These are phyloP conservation scores for Rhagonycha lutea DNA, from an alignment of 2,888 invertebrate genomes.

Conservation along the genomic window DNA sequence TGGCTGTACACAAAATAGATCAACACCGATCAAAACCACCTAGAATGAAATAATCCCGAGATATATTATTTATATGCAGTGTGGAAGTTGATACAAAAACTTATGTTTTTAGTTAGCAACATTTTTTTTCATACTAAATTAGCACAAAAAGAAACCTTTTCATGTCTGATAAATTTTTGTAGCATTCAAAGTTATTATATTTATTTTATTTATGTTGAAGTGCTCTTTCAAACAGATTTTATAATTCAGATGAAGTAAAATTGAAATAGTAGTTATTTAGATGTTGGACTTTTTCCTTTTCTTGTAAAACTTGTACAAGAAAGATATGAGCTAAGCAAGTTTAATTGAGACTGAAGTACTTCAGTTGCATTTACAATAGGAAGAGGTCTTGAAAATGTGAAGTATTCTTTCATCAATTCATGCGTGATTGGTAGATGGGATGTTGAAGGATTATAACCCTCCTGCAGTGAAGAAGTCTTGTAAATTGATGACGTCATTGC, in stretches of 20 bases:
- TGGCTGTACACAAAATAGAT: too few species aligned
- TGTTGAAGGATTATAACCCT: constrained; percentile 14
- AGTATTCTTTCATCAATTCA: constrained; percentile 19
- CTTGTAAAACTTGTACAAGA: background rate
- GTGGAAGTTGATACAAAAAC: too few species aligned
- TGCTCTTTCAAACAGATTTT: background rate
- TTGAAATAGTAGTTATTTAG: constrained; percentile 6
- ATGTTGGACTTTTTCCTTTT: constrained; percentile 14
- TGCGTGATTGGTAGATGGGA: constrained; percentile 21
- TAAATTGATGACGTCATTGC: constrained; percentile 32
- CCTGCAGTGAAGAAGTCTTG: constrained; percentile 19
- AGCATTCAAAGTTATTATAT: background rate
- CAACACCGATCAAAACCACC: too few species aligned
- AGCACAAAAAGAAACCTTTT: too few species aligned
- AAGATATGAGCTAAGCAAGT: constrained; percentile 20
- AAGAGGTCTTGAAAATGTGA: constrained; percentile 21
- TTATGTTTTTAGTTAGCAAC: too few species aligned
- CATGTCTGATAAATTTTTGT: background rate
- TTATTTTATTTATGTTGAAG: background rate
- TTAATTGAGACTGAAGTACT: constrained; percentile 24
- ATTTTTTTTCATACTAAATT: too few species aligned
- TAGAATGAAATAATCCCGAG: too few species aligned
- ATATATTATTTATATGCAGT: too few species aligned
- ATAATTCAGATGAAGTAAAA: background rate
- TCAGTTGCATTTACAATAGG: constrained; percentile 25